phyloP scores from a whole-genome alignment of 2,888 invertebrate species.

The Microchrysa polita region DNA sequence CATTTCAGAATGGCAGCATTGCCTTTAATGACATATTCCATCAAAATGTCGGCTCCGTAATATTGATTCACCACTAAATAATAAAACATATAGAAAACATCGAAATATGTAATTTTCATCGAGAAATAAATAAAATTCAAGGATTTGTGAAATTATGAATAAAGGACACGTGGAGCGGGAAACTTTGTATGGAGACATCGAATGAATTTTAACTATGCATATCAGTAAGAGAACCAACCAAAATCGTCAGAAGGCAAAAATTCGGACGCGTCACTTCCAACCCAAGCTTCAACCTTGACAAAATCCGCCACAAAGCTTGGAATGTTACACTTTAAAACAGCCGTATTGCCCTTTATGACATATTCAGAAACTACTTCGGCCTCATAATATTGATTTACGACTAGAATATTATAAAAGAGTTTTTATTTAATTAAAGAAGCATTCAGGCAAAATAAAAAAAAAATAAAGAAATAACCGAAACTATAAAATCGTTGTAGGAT shows the following conservation, averaged over 20 bases:
- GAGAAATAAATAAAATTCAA: neutral
- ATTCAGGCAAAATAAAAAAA: constrained; percentile 29
- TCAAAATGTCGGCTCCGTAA: constrained; percentile 77
- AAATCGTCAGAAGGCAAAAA: constrained; percentile 77
- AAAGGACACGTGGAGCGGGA: neutral
- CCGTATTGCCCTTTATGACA: constrained; percentile 87
- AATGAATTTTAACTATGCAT: neutral
- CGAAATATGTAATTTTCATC: too few species aligned
- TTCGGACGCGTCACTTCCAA: constrained; percentile 73
- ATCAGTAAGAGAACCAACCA: constrained; percentile 68
- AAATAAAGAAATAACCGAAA: constrained; percentile 12
- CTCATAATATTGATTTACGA: constrained; percentile 89
- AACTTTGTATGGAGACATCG: neutral
- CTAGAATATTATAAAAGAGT: constrained; percentile 65
- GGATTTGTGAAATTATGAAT: too few species aligned
- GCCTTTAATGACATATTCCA: constrained; percentile 78
- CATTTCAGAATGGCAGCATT: constrained; percentile 78
- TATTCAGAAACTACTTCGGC: constrained; percentile 90
- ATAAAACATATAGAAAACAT: too few species aligned
- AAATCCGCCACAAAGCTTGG: constrained; percentile 92
- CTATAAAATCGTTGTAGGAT: constrained; percentile 21
- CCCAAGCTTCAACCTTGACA: constrained; percentile 88
- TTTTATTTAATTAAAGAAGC: constrained; percentile 21
- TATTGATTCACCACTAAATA: constrained; percentile 75
- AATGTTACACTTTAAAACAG: constrained; percentile 87